phyloP scores from a whole-genome alignment of 2,113 vertebrate genomes.

The Girardinichthys multiradiatus region DNA sequence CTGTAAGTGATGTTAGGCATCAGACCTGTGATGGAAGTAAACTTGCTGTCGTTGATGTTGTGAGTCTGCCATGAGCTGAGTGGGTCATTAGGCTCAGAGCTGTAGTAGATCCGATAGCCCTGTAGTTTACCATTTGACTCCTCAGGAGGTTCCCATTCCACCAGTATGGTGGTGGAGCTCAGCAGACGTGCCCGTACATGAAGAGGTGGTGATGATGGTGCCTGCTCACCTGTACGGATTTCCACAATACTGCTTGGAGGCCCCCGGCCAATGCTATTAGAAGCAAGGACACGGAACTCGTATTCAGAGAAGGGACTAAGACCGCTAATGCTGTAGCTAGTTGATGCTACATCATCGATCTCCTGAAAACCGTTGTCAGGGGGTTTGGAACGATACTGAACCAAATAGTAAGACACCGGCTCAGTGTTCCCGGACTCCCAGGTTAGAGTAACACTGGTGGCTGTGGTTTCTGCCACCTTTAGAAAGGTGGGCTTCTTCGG shows the following conservation, averaged over 20 bases:
- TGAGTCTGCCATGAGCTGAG: conserved; percentile 92
- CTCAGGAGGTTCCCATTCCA: conserved; percentile 95
- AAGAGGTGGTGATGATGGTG: conserved; percentile 92
- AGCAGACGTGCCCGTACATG: conserved; percentile 92
- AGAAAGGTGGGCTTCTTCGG: conserved; percentile 90
- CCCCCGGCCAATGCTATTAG: conserved; percentile 95
- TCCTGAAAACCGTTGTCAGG: conserved; percentile 89
- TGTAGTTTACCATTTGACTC: conserved; percentile 93
- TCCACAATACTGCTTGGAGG: conserved; percentile 86
- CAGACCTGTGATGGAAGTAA: conserved; percentile 91
- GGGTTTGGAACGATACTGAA: conserved; percentile 89
- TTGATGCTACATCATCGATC: conserved; percentile 97
- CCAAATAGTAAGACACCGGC: conserved; percentile 92
- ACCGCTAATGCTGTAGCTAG: conserved; percentile 96
- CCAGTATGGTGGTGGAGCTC: conserved; percentile 92
- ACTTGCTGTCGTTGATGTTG: conserved; percentile 88
- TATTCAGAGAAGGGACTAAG: conserved; percentile 96
- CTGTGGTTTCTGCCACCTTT: conserved; percentile 94
- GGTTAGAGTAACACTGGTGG: conserved; percentile 96
- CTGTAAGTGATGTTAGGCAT: conserved; percentile 91
- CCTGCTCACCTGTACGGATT: conserved; percentile 92
- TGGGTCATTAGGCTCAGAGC: conserved; percentile 79
- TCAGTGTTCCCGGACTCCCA: conserved; percentile 97
- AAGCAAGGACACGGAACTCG: conserved; percentile 89
- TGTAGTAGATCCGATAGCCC: conserved; percentile 94